Base-by-base conservation (phyloP, 1,140 invertebrate species). In the Triops longicaudatus region DNA sequence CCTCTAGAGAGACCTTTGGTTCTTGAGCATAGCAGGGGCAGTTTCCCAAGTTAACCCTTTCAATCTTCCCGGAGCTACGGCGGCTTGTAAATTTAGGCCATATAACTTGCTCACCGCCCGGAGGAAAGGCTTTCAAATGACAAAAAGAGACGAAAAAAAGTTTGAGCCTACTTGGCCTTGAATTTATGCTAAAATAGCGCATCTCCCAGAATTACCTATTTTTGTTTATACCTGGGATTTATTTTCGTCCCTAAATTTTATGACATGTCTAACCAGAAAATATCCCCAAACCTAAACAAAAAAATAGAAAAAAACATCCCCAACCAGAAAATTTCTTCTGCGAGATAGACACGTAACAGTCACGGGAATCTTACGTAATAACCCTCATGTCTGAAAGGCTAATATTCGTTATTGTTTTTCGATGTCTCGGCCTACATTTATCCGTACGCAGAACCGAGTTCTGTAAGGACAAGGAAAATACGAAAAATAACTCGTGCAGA, bases 1-100 rank as follows among this genome's bases (percentile, higher is more conserved):
- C 50, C 50, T 22, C 50, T 22, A 14, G 50, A 14, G 50, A 63
- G 50, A 63, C 50, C 50, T 63, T 63, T 63, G 50, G 31, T 37
- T 37, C 50, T 63, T 63, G 50, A 14, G 50, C 22, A 63, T 63
- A 63, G 50, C 22, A 17, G 14, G 50, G 50, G 50, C 50, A 63
- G 14, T 63, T 63, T 63, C 50, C n/a, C 50, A 63, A 63, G 17
- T 63, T 63, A 63, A 63, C 50, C 50, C 50, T 63, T 63, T 63
- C 50, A 63, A 63, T 63, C 50, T 63, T 63, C 50, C 50, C 50
- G 22, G 50, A 63, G 50, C 9, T 14, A 63, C 2, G 50, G 17
- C 17, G 50, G 50, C 50, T 63, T 63, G 50, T 63, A 63, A 63
- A 63, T 63, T 22, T 63, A 63, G 50, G 50, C 22, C 50, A 22